Evolutionary conservation across 2,888 invertebrate species (phyloP).

Genomic region (Halocaridina rubra): DNA sequence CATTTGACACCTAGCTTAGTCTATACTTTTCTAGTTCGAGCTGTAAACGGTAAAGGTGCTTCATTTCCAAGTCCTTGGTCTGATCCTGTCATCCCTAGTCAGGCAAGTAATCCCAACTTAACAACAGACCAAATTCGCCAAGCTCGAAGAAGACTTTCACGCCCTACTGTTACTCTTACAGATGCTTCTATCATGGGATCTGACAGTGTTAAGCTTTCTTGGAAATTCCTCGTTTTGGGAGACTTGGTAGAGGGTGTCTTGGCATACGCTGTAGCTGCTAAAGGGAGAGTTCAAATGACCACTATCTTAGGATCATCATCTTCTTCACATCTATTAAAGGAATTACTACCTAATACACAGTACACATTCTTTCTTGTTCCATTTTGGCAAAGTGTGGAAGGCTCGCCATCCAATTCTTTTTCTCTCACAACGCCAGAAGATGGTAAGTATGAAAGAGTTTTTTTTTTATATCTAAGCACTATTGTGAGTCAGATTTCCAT

Average conservation of each 20-base stretch:
- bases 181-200: conserved; percentile 77
- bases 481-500: too few relatives aligned
- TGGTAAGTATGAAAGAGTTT: conserved; percentile 68
- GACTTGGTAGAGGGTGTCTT: conserved; percentile 76
- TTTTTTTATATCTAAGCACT: neutral
- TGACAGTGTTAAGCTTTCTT: conserved; percentile 81
- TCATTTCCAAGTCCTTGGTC: conserved; percentile 63
- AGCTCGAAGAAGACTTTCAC: conserved; percentile 44
- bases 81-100: conserved; percentile 41
- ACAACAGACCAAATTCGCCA: conserved; percentile 37
- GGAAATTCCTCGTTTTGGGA: conserved; percentile 76
- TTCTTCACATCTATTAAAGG: conserved; percentile 78
- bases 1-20: conserved; percentile 82
- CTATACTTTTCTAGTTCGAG: conserved; percentile 77
- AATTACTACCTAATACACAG: conserved; percentile 85
- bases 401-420: conserved; percentile 91
- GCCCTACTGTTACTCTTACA: conserved; percentile 73
- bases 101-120: conserved; percentile 12
- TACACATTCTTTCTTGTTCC: conserved; percentile 94
- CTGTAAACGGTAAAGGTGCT: conserved; percentile 52
- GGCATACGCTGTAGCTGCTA: conserved; percentile 72
- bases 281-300: conserved; percentile 70
- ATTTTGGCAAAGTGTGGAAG: conserved; percentile 87
- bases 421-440: conserved; percentile 89
- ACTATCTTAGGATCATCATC: conserved; percentile 74